A percentile compares a stretch with the other conserved stretches of the same genome.
Conservation (phyloP, 2,797 vertebrate genomes). For the Podarcis siculus region DNA sequence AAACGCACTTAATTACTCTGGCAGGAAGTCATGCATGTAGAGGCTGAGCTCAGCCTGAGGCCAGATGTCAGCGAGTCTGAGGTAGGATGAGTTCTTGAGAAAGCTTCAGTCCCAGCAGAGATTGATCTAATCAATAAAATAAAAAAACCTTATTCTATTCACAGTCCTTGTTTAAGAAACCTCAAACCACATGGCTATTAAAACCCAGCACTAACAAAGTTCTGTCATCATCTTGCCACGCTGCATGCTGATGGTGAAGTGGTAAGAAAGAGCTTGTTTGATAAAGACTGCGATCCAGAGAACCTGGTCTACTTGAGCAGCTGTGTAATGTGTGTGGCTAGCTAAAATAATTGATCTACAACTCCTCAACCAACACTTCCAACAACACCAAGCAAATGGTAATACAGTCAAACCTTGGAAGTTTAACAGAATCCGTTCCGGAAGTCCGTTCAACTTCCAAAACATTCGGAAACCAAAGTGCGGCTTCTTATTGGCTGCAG, state of each 20-base stretch:
- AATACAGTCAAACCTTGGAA: too few relatives aligned
- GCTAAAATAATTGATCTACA: background rate
- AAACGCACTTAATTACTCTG: slow-evolving; percentile 73
- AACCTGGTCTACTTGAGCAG: background rate
- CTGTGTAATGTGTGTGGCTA: background rate
- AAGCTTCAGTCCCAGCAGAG: slow-evolving; percentile 45
- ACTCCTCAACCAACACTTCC: background rate
- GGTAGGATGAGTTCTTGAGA: slow-evolving; percentile 51
- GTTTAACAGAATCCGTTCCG: too few relatives aligned
- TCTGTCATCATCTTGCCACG: background rate
- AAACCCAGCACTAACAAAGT: background rate
- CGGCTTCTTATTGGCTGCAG: too few relatives aligned
- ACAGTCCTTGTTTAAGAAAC: background rate
- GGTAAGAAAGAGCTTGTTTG: background rate
- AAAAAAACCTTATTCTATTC: slow-evolving; percentile 36
- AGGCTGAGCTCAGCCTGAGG: slow-evolving; percentile 59
- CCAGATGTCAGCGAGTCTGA: slow-evolving; percentile 63
- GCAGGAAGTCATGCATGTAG: slow-evolving; percentile 66
- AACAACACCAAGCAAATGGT: too few relatives aligned
- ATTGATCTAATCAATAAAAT: slow-evolving; percentile 41
- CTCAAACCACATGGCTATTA: background rate
- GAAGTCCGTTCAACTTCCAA: too few relatives aligned
- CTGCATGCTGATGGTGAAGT: background rate
- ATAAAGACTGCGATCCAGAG: background rate
- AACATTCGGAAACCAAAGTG: too few relatives aligned